phyloP scores from a whole-genome alignment of 2,888 invertebrate genomes.

The Drosophila affinis region DNA sequence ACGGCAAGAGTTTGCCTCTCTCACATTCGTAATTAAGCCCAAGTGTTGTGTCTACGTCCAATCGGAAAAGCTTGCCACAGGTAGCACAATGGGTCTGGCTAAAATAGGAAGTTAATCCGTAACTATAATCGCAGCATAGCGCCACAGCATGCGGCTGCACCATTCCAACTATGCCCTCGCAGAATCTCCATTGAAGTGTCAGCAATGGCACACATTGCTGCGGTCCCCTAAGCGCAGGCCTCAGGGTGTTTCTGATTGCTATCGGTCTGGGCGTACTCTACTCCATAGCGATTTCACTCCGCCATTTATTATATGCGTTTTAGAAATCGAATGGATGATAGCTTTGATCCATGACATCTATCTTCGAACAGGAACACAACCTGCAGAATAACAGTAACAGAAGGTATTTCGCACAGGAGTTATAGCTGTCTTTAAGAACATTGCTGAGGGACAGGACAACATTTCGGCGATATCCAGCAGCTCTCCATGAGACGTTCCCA shows the following conservation, averaged over 20 bases:
- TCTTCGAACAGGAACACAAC: too few species aligned
- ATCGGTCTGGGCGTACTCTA: constrained; percentile 40
- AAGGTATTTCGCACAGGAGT: not conserved
- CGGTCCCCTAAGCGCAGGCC: constrained; percentile 25
- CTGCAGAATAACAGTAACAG: too few species aligned
- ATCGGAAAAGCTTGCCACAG: constrained; percentile 38
- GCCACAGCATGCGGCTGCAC: constrained; percentile 80
- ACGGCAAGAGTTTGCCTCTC: constrained; percentile 36
- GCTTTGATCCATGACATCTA: too few species aligned
- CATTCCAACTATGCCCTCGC: constrained; percentile 30
- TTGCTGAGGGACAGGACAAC: not conserved
- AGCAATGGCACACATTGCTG: constrained; percentile 59
- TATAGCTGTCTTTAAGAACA: too few species aligned
- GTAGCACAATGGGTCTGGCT: constrained; percentile 37
- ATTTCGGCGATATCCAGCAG: not conserved
- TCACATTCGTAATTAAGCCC: constrained; percentile 33
- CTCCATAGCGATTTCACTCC: not conserved
- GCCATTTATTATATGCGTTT: not conserved
- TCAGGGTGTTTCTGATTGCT: constrained; percentile 50
- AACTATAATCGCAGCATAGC: constrained; percentile 75
- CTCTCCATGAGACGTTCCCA: too few species aligned
- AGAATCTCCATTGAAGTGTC: constrained; percentile 72
- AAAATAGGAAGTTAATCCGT: constrained; percentile 76
- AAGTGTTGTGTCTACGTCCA: not conserved
- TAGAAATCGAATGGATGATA: too few species aligned